Base-by-base conservation (phyloP, 2,113 vertebrate species). In the Amphiprion ocellaris region DNA sequence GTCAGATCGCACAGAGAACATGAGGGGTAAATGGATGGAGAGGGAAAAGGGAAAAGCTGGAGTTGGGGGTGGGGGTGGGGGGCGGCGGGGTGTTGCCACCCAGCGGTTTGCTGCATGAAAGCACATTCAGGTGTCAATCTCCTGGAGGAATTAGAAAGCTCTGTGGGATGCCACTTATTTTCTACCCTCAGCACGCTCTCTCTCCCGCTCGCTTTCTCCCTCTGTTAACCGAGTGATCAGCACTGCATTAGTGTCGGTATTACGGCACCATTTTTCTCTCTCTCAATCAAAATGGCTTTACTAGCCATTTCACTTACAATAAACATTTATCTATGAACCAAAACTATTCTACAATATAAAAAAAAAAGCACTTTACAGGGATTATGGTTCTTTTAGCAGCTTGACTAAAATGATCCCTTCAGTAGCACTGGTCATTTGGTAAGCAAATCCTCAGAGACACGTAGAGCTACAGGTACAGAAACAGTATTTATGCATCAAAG, bases 71-170 rank as follows among this genome's bases (percentile, higher is more conserved):
- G 24, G 23, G 7, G 17, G 54, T 19, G 26, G 23, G 63, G 23
- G 67, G 50, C 12, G 64, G 68, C 30, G 17, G 75, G 85, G 60
- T 65, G 84, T 74, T 82, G 84, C 66, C 82, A 85, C 74, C 78
- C 87, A 88, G 82, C 24, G 76, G 87, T 86, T 89, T 89, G 63
- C 75, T 65, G 85, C 85, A 87, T 94, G 91, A 93, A 90, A 91
- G 88, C 86, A 90, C 90, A 93, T 92, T 94, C 92, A 94, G 90
- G 92, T 94, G 92, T 94, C 92, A 93, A 90, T 94, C 92, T 92
- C 85, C 84, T 59, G 37, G 56, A 87, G 82, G 83, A 91, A 89
- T 93, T 93, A 89, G 88, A 93, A 90, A 89, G 90, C 90, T 79
- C 90, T 70, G 84, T 66, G 37, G 92, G 91, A 88, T 77, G 89